These are phyloP conservation scores for Spongia lamella DNA, from an alignment of 37 sponge, comb jelly and placozoan genomes.

Conservation along the genomic window DNA sequence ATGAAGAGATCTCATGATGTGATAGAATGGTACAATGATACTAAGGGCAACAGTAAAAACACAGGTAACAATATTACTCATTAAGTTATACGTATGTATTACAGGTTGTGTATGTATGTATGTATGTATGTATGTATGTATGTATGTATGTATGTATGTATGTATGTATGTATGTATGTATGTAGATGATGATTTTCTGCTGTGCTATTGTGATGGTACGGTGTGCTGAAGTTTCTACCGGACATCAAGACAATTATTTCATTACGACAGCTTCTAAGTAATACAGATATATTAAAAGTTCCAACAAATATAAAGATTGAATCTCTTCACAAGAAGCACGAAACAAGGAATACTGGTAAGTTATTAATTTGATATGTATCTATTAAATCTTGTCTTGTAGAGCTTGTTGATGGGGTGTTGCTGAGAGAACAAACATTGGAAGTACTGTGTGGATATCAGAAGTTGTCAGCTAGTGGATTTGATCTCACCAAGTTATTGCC, in stretches of 20 bases:
- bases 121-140: no score
- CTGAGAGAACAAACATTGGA: constrained; percentile 8
- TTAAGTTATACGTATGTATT: no score
- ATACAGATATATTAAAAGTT: neutral
- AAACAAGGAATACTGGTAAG: constrained; percentile 9
- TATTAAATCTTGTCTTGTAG: constrained; percentile 9
- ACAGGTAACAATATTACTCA: no score
- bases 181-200: constrained; percentile 10
- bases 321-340: no score
- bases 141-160: no score
- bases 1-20: constrained; percentile 48
- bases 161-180: no score
- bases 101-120: no score
- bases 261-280: constrained; percentile 36
- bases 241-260: constrained; percentile 67
- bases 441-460: constrained; percentile 53
- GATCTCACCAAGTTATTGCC: constrained; percentile 53
- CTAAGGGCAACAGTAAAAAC: no score
- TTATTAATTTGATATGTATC: no score
- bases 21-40: neutral
- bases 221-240: constrained; percentile 56
- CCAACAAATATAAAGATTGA: no score
- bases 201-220: constrained; percentile 36
- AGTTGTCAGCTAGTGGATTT: constrained; percentile 46
- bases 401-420: constrained; percentile 2